Conservation (phyloP, 1,140 invertebrate genomes). For the Artemia franciscana region DNA sequence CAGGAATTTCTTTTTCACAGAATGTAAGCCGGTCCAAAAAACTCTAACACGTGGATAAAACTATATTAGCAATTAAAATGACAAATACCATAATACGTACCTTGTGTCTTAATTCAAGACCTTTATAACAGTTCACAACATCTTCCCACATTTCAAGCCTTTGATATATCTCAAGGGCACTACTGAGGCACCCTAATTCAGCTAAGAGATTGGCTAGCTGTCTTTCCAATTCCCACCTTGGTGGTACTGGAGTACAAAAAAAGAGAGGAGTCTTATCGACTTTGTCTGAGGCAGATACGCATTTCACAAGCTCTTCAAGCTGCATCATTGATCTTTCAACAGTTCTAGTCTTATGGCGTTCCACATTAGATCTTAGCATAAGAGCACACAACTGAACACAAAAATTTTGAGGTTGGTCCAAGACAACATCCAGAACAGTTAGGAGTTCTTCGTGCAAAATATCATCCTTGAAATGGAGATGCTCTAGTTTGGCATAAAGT, state of each 20-base stretch:
- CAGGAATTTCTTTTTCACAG: no score
- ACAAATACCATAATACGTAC: slow-evolving; percentile 19
- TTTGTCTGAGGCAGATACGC: neutral
- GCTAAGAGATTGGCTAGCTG: slow-evolving; percentile 52
- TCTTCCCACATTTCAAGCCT: slow-evolving; percentile 71
- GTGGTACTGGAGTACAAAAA: slow-evolving; percentile 27
- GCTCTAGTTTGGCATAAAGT: slow-evolving; percentile 33
- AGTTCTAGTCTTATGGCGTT: slow-evolving; percentile 45
- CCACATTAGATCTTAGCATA: slow-evolving; percentile 43
- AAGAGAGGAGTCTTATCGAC: slow-evolving; percentile 15
- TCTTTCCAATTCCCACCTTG: slow-evolving; percentile 44
- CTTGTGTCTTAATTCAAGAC: slow-evolving; percentile 55
- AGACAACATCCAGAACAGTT: slow-evolving; percentile 39
- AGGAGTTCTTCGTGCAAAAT: slow-evolving; percentile 49
- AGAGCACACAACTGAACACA: slow-evolving; percentile 28
- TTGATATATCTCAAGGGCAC: slow-evolving; percentile 61
- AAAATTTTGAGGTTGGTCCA: slow-evolving; percentile 18
- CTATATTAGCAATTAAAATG: no score
- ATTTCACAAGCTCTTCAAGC: slow-evolving; percentile 20
- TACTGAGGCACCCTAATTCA: slow-evolving; percentile 53
- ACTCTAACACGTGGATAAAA: no score
- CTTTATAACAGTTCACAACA: slow-evolving; percentile 69
- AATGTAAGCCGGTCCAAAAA: no score
- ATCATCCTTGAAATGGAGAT: slow-evolving; percentile 47
- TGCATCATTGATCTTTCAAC: slow-evolving; percentile 69